phyloP scores from a whole-genome alignment of 2,113 vertebrate genomes.

The Sakesphorus luctuosus region DNA sequence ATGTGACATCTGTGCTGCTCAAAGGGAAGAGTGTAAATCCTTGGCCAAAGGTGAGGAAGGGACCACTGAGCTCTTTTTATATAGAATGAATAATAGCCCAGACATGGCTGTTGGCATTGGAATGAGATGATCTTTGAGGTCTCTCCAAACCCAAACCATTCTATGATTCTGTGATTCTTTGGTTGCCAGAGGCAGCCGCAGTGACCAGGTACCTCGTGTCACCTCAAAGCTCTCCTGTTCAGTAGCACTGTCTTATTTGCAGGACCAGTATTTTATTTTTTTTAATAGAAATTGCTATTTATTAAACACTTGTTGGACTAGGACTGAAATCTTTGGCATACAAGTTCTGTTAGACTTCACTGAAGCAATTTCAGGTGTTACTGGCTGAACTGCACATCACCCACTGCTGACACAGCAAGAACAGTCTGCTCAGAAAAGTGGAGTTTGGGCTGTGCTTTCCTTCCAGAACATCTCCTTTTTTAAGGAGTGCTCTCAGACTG shows the following conservation, averaged over 20 bases:
- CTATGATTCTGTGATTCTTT: not conserved
- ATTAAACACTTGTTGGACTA: not conserved
- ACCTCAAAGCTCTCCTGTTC: not conserved
- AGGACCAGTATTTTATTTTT: rapidly evolving
- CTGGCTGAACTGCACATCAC: not conserved
- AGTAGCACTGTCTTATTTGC: not conserved
- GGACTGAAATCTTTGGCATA: not conserved
- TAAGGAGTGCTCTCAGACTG: not conserved
- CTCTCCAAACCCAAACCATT: not conserved
- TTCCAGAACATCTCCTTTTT: not conserved
- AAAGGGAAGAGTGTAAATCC: not conserved
- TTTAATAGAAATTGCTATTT: not conserved
- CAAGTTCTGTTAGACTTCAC: not conserved
- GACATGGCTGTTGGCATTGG: not conserved
- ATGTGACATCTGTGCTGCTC: not conserved
- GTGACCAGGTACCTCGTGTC: not conserved
- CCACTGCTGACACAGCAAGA: not conserved
- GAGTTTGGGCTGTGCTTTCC: not conserved
- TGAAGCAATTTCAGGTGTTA: not conserved
- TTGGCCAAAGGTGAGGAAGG: not conserved
- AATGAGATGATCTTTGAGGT: not conserved
- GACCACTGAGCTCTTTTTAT: not conserved
- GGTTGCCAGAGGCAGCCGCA: not conserved
- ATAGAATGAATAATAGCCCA: not conserved
- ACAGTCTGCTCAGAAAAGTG: not conserved